Percentiles rank a stretch among this genome's conserved stretches.
Evolutionary conservation across 1,140 invertebrate genomes (phyloP).

Genomic region (Drosophila albomicans): DNA sequence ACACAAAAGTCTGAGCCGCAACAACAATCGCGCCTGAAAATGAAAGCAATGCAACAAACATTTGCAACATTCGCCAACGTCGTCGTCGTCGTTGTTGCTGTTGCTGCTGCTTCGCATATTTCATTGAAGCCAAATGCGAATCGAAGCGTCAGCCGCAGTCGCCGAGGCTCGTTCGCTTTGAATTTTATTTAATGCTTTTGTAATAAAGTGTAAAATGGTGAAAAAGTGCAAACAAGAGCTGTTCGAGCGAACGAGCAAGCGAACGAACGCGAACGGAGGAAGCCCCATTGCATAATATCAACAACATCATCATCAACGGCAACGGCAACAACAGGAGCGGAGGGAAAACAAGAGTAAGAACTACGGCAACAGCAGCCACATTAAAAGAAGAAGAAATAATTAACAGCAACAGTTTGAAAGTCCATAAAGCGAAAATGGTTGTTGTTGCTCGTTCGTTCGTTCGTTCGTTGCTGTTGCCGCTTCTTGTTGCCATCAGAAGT

Average conservation of each 20-base stretch:
- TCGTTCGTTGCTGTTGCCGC: background rate
- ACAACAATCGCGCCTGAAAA: conserved; percentile 62
- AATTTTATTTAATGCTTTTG: conserved; percentile 84
- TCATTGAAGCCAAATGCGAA: conserved; percentile 67
- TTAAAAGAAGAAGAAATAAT: conserved; percentile 83
- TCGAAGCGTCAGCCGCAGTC: conserved; percentile 53
- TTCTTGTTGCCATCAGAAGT: conserved; percentile 3
- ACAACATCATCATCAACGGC: conserved; percentile 61
- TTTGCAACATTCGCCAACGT: conserved; percentile 25
- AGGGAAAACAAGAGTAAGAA: conserved; percentile 61
- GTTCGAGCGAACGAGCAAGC: conserved; percentile 29
- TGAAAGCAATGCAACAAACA: conserved; percentile 28
- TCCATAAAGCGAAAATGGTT: conserved; percentile 80
- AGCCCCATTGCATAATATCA: conserved; percentile 73
- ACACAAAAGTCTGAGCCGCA: conserved; percentile 79
- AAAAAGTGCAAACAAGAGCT: conserved; percentile 80
- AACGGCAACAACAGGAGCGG: conserved; percentile 16
- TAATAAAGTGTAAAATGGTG: conserved; percentile 83
- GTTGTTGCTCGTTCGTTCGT: conserved; percentile 14
- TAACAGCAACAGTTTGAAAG: conserved; percentile 83
- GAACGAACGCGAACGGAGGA: conserved; percentile 8
- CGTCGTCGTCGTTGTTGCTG: background rate
- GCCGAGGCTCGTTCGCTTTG: conserved; percentile 76
- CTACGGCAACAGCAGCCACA: conserved; percentile 70
- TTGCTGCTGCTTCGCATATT: conserved; percentile 41